Evolutionary conservation across 2,113 vertebrate species (phyloP).

Genomic region (Hemichromis elongatus): DNA sequence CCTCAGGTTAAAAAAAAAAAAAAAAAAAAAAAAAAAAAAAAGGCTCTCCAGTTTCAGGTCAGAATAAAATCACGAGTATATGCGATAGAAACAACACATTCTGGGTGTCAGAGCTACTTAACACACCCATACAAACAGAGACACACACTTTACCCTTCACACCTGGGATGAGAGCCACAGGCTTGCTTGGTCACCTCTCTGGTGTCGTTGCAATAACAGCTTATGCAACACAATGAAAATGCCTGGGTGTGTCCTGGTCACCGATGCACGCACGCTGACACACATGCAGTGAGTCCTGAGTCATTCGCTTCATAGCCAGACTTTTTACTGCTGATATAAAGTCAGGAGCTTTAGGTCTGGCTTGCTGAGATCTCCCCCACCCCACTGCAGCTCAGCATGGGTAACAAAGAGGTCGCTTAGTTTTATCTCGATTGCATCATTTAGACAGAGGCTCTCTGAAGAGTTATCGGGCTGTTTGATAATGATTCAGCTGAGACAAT

Average conservation of each 20-base stretch:
- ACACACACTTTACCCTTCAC: slow-evolving; percentile 37
- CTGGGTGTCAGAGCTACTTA: not conserved
- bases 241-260: not conserved
- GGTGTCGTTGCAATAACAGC: not conserved
- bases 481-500: slow-evolving; percentile 38
- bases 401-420: slow-evolving; percentile 44
- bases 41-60: not conserved
- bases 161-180: slow-evolving; percentile 1
- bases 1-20: not conserved
- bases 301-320: slow-evolving; percentile 20
- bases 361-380: slow-evolving; percentile 9
- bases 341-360: slow-evolving; percentile 7
- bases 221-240: slow-evolving; percentile 30
- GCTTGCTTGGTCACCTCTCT: not conserved
- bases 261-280: not conserved
- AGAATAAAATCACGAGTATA: not conserved
- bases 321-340: slow-evolving; percentile 10
- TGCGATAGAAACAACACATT: not conserved
- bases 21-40: not conserved
- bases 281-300: not conserved
- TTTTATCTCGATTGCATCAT: slow-evolving; percentile 61
- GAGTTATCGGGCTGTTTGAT: slow-evolving; percentile 43
- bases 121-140: not conserved
- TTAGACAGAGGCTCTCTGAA: slow-evolving; percentile 2
- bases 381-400: not conserved